phyloP scores from a whole-genome alignment of 2,113 vertebrate genomes.

The Gavia stellata region DNA sequence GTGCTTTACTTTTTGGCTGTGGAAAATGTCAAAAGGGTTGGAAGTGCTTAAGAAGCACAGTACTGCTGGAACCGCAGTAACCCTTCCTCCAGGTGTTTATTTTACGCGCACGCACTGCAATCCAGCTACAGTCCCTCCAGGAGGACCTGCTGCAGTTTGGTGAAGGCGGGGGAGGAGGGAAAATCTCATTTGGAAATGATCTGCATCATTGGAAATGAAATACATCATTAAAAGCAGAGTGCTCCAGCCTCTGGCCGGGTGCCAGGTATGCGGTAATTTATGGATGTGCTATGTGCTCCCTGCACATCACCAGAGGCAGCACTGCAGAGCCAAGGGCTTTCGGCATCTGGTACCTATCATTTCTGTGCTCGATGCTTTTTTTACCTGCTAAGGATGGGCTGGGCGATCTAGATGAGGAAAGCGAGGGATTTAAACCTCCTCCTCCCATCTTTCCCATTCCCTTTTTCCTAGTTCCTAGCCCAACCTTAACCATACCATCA shows the following conservation, averaged over 20 bases:
- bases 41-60: background rate
- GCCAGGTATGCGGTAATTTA: background rate
- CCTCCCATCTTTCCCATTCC: background rate
- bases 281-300: background rate
- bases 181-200: background rate
- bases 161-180: background rate
- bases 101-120: background rate
- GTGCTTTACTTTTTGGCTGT: background rate
- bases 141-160: background rate
- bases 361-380: background rate
- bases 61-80: background rate
- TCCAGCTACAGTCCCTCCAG: background rate
- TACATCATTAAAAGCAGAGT: background rate
- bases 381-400: background rate
- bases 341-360: background rate
- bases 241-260: background rate
- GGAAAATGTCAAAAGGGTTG: background rate
- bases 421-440: background rate
- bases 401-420: background rate
- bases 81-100: background rate
- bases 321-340: background rate
- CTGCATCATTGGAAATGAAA: constrained; percentile 27
- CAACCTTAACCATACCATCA: background rate
- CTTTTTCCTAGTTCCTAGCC: background rate
- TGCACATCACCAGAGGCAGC: background rate